Conservation (phyloP, 2,888 invertebrate genomes). For the Meghimatium bilineatum region DNA sequence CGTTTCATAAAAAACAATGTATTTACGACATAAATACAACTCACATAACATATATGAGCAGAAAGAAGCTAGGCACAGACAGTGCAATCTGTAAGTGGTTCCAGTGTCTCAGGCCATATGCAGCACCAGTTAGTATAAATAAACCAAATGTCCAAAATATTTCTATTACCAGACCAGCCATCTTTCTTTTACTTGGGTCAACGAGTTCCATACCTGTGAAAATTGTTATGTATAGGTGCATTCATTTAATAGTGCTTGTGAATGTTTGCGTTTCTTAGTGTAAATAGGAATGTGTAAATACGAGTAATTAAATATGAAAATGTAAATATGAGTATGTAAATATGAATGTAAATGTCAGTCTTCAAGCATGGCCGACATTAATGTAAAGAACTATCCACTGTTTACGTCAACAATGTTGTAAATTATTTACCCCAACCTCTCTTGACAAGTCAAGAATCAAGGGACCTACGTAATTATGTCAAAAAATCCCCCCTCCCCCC, state of each 20-base stretch:
- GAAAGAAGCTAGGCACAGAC: slow-evolving; percentile 57
- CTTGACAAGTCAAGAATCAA: too few species aligned
- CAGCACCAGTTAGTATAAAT: slow-evolving; percentile 56
- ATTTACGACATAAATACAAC: slow-evolving; percentile 3
- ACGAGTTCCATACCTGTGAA: slow-evolving; percentile 73
- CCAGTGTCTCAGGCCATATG: slow-evolving; percentile 60
- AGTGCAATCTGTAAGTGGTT: slow-evolving; percentile 60
- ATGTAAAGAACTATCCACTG: too few species aligned
- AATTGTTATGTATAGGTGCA: not conserved
- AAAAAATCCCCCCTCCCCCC: too few species aligned
- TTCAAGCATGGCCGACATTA: too few species aligned
- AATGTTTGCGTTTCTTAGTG: not conserved
- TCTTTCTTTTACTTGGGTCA: slow-evolving; percentile 71
- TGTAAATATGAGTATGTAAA: not conserved
- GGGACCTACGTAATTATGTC: too few species aligned
- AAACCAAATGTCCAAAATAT: slow-evolving; percentile 73
- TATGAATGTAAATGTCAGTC: not conserved
- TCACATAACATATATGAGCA: slow-evolving; percentile 62
- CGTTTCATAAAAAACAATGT: too few species aligned
- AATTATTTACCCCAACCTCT: too few species aligned
- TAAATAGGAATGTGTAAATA: not conserved
- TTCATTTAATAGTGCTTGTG: not conserved
- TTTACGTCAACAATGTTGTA: too few species aligned
- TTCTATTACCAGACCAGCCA: slow-evolving; percentile 73
- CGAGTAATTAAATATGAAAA: not conserved